phyloP scores from a whole-genome alignment of 2,113 vertebrate species.

The Clarias macrocephalus region DNA sequence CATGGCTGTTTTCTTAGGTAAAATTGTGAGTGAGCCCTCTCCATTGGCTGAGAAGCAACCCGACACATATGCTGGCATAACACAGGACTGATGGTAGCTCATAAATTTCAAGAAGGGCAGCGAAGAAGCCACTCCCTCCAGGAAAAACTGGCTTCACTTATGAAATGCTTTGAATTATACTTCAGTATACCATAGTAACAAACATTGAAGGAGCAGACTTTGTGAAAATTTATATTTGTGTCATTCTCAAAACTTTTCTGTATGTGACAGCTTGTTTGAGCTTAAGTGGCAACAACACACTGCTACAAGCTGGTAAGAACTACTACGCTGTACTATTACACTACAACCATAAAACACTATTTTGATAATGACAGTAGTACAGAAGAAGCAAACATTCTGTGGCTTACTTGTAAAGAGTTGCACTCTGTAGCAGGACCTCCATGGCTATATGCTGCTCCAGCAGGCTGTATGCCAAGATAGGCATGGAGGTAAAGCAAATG shows the following conservation, averaged over 20 bases:
- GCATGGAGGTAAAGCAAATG: conserved; percentile 98
- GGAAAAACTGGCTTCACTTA: too few relatives aligned
- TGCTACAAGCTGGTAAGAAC: background rate
- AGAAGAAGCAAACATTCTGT: background rate
- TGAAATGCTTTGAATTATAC: too few relatives aligned
- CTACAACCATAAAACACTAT: background rate
- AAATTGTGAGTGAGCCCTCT: too few relatives aligned
- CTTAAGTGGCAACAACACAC: background rate
- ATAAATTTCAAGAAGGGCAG: too few relatives aligned
- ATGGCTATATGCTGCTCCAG: conserved; percentile 93
- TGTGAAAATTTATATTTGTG: too few relatives aligned
- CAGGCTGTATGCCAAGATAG: conserved; percentile 95
- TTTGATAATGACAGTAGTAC: background rate
- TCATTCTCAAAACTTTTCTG: background rate
- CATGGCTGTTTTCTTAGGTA: too few relatives aligned
- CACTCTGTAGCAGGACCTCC: conserved; percentile 77
- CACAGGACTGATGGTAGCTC: too few relatives aligned
- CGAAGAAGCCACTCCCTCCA: too few relatives aligned
- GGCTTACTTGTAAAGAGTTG: conserved; percentile 74
- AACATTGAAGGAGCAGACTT: too few relatives aligned
- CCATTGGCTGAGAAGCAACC: too few relatives aligned
- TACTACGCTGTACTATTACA: background rate
- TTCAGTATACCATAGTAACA: too few relatives aligned
- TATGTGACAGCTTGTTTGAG: background rate
- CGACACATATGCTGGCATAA: too few relatives aligned